phyloP scores from a whole-genome alignment of 2,888 invertebrate genomes.

The Antheraea yamamai region DNA sequence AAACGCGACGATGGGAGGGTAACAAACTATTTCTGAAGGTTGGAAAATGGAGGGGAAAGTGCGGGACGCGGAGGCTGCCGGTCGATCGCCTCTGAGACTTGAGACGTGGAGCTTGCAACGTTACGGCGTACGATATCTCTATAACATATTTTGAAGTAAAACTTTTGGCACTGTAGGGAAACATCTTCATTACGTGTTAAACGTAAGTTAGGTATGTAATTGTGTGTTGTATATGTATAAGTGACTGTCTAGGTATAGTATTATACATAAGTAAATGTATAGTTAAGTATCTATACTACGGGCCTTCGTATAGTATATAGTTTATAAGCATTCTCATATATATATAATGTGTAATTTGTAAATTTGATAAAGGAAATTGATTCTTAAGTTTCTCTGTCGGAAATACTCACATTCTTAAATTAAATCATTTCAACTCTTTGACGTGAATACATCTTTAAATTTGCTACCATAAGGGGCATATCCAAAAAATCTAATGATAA shows the following conservation, averaged over 20 bases:
- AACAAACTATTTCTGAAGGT: slow-evolving; percentile 54
- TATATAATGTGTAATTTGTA: no score
- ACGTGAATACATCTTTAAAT: no score
- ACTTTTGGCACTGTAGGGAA: background rate
- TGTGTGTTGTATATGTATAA: no score
- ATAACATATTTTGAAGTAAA: background rate
- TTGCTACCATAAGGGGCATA: no score
- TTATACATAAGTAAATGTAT: no score
- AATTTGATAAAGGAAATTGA: no score
- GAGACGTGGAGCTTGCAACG: slow-evolving; percentile 32
- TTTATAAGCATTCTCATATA: no score
- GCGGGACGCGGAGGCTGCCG: slow-evolving; percentile 51
- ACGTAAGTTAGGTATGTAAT: background rate
- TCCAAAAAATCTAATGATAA: no score
- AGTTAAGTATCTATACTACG: no score
- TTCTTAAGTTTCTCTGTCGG: background rate
- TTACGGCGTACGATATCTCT: background rate
- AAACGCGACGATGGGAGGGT: slow-evolving; percentile 16
- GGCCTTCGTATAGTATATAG: no score
- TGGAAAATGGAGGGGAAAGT: slow-evolving; percentile 53
- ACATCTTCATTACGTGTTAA: background rate
- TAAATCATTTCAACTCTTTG: background rate
- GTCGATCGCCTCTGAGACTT: slow-evolving; percentile 67
- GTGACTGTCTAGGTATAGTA: no score
- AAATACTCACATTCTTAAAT: background rate